Base-by-base conservation (phyloP, 2,113 vertebrate species). In the Percina caprodes region DNA sequence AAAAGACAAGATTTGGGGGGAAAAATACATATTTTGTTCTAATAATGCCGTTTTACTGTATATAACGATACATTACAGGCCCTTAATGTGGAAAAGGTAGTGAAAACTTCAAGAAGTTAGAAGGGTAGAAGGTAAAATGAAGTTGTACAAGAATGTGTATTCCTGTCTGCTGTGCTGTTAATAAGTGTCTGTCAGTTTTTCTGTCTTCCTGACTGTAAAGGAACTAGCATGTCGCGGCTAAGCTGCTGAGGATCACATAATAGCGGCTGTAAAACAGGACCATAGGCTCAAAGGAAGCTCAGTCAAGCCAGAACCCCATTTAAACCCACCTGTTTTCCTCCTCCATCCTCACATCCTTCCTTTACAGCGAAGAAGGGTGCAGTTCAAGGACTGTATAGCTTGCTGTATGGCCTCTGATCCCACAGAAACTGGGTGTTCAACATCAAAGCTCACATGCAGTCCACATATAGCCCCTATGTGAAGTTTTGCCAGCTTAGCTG, bases 301-400 rank as follows among this genome's bases (percentile, higher is more conserved):
- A 76, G 88, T 82, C 73, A 89, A 69, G 48, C 66, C 78, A 51
- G 77, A 85, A 70, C 33, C 58, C 75, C 81, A 82, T 91, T 86
- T 77, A 82, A 73, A 83, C 65, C 82, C 89, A 93, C 90, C 92
- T 93, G 91, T 86, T 84, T 86, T 69, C 81, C 80, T 72, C 70
- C 65, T 83, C 55, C 45, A 39, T 79, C 76, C 79, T 77, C 67
- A 49, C 74, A 78, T 67, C 65, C 79, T 80, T 85, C 76, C 77
- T 79, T 33, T 51, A 61, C 15, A 77, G 59, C 49, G 48, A 59
- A 84, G 63, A 26, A 39, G 66, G 48, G n/a, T 60, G 48, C 21
- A 58, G 24, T 52, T 65, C n/a, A 75, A 48, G 56, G 51, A 30
- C 70, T 74, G 56, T 56, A 79, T 51, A 58, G 54, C 60, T 65